Evolutionary conservation across 2,113 vertebrate species (phyloP).

Genomic region (Pterocles orientalis): DNA sequence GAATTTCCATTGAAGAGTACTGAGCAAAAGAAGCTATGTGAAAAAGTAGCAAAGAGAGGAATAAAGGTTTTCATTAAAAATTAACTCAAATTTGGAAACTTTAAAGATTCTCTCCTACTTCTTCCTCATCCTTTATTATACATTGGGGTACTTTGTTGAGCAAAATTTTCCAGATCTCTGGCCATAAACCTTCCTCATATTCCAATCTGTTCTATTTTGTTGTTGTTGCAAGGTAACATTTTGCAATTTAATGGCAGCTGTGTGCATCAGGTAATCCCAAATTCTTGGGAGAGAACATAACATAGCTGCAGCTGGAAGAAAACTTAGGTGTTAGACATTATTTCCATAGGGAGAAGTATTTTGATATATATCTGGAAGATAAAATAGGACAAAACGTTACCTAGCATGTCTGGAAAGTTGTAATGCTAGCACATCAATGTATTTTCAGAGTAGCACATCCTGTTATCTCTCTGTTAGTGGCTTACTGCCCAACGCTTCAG

Average conservation of each 20-base stretch:
- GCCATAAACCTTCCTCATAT: not conserved
- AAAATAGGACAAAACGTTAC: not conserved
- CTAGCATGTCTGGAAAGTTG: not conserved
- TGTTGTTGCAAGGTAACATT: not conserved
- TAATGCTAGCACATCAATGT: not conserved
- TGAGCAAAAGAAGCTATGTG: not conserved
- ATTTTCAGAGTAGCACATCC: not conserved
- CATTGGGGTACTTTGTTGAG: not conserved
- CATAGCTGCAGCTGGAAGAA: not conserved
- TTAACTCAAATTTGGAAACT: not conserved
- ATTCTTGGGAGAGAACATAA: not conserved
- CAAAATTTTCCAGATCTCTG: not conserved
- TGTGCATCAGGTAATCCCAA: not conserved
- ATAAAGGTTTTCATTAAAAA: not conserved
- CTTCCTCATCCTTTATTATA: not conserved
- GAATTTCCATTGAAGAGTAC: not conserved
- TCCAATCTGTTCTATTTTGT: not conserved
- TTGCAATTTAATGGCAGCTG: not conserved
- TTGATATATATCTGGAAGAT: not conserved
- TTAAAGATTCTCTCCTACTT: not conserved
- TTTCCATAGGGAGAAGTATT: not conserved
- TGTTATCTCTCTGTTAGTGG: not conserved
- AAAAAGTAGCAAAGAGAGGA: not conserved
- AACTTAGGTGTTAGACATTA: not conserved
- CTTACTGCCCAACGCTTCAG: not conserved